Conservation (phyloP, 2,888 invertebrate genomes). For the Callosobruchus maculatus region DNA sequence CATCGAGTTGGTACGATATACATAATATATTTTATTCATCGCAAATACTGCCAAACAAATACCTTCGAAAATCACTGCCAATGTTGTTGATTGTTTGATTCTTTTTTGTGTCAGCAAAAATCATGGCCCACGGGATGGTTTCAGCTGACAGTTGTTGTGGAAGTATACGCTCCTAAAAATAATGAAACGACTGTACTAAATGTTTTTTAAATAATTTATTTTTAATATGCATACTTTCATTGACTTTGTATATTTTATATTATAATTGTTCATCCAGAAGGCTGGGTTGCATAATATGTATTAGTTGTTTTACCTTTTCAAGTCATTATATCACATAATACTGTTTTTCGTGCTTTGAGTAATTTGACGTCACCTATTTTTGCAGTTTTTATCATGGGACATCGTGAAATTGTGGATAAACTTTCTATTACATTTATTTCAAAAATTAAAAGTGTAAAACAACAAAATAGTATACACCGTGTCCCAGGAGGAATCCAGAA, state of each 20-base stretch:
- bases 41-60: conserved; percentile 19
- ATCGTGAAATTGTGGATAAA: no score
- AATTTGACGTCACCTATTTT: no score
- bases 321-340: no score
- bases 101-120: conserved; percentile 6
- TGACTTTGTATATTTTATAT: conserved; percentile 6
- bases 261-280: conserved; percentile 5
- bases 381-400: no score
- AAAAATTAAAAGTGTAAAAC: no score
- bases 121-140: neutral
- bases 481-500: no score
- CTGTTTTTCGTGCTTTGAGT: no score
- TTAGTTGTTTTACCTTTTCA: no score
- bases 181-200: conserved; percentile 10
- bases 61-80: conserved; percentile 20
- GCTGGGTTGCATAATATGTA: conserved; percentile 4
- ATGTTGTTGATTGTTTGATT: conserved; percentile 20
- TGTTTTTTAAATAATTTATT: conserved; percentile 12
- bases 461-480: no score
- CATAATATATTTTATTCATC: conserved; percentile 11
- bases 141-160: conserved; percentile 8
- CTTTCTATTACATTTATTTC: no score
- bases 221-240: conserved; percentile 6
- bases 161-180: conserved; percentile 6
- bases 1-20: neutral